These are phyloP conservation scores for Protobothrops flavoviridis DNA, from an alignment of 2,113 vertebrate species.

Conservation along the genomic window DNA sequence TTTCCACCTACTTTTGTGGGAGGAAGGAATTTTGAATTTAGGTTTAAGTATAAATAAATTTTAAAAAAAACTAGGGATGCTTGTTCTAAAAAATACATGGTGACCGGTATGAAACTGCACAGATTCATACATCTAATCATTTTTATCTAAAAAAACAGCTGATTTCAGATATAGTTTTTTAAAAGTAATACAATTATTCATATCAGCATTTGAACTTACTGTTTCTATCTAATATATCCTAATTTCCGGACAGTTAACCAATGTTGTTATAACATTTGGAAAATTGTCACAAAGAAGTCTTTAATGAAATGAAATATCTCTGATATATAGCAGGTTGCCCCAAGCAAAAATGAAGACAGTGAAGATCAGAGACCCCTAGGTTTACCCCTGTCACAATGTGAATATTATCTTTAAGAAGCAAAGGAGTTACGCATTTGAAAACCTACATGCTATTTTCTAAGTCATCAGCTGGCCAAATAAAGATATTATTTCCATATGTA, in stretches of 20 bases:
- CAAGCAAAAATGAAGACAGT: not conserved
- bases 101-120: constrained; percentile 16
- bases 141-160: constrained; percentile 23
- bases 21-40: not conserved
- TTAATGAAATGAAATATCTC: constrained; percentile 52
- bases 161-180: not conserved
- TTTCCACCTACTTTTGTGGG: not conserved
- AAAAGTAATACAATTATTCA: constrained; percentile 31
- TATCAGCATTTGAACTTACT: not conserved
- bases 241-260: constrained; percentile 45
- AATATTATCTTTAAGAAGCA: constrained; percentile 41
- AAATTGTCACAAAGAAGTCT: constrained; percentile 33
- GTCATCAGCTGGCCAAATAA: not conserved
- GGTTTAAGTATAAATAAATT: not conserved
- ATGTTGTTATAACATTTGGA: not conserved
- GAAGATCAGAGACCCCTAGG: constrained; percentile 46
- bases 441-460: not conserved
- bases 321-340: constrained; percentile 28
- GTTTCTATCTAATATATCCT: constrained; percentile 15
- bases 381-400: constrained; percentile 21
- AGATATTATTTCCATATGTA: not conserved
- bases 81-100: not conserved
- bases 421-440: constrained; percentile 27
- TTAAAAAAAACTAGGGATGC: not conserved
- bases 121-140: constrained; percentile 16